phyloP scores from a whole-genome alignment of 2,888 invertebrate species.

The Standfussiana lucernea region DNA sequence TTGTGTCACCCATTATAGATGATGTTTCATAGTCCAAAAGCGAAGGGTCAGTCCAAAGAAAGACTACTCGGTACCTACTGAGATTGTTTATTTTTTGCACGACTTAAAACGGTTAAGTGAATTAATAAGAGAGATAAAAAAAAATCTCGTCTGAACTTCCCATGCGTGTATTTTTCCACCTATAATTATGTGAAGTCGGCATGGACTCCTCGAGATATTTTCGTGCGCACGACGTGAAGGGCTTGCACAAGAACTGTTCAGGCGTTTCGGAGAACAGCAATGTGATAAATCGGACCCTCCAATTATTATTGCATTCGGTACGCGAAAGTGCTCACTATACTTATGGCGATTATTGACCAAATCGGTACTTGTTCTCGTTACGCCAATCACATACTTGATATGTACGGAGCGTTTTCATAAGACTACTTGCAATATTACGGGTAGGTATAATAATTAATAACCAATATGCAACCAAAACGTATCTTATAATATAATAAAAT shows the following conservation, averaged over 20 bases:
- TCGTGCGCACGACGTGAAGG: conserved; percentile 89
- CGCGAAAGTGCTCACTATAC: conserved; percentile 88
- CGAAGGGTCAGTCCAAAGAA: conserved; percentile 81
- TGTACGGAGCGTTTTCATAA: conserved; percentile 32
- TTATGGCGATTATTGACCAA: conserved; percentile 89
- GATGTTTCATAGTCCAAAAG: conserved; percentile 77
- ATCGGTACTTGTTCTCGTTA: conserved; percentile 88
- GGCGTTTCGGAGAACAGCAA: conserved; percentile 88
- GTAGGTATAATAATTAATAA: conserved; percentile 20
- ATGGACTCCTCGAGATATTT: conserved; percentile 87
- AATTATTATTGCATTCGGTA: conserved; percentile 90
- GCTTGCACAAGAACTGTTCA: conserved; percentile 89
- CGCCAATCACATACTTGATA: conserved; percentile 83
- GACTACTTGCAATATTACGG: conserved; percentile 34
- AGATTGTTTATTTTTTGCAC: conserved; percentile 85
- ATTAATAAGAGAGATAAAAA: conserved; percentile 82
- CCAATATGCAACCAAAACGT: conserved; percentile 3
- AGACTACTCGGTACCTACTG: conserved; percentile 72
- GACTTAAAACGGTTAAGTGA: conserved; percentile 81
- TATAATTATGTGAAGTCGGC: conserved; percentile 88
- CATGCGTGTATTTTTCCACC: conserved; percentile 88
- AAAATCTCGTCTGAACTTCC: conserved; percentile 81
- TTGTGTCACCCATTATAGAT: conserved; percentile 78
- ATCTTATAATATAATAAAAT: too few species aligned
- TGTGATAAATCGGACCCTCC: conserved; percentile 90